These are phyloP conservation scores for Philereme vetulata DNA, from an alignment of 2,888 invertebrate species.

Conservation along the genomic window DNA sequence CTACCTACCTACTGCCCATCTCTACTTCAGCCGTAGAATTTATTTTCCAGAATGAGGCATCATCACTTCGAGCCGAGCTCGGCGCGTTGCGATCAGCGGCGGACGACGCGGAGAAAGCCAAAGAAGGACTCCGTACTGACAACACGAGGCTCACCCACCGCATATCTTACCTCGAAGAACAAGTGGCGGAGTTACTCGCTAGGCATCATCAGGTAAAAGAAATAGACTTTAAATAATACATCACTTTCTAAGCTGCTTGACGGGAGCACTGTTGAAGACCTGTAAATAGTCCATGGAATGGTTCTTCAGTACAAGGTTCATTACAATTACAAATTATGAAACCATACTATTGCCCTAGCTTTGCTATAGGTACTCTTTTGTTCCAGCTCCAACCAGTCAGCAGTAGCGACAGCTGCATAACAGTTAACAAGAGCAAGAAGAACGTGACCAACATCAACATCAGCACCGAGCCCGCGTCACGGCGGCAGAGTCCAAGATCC, in stretches of 20 bases:
- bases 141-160: constrained; percentile 93
- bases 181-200: constrained; percentile 86
- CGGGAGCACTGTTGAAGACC: too few relatives aligned
- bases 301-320: too few relatives aligned
- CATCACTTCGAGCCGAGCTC: constrained; percentile 83
- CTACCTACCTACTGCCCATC: too few relatives aligned
- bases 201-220: constrained; percentile 65
- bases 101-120: constrained; percentile 85
- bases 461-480: constrained; percentile 79
- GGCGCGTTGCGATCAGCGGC: constrained; percentile 84
- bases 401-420: constrained; percentile 76
- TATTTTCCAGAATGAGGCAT: constrained; percentile 72
- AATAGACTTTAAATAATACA: too few relatives aligned
- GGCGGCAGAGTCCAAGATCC: constrained; percentile 73
- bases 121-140: constrained; percentile 88
- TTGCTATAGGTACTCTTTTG: constrained; percentile 13
- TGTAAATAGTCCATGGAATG: too few relatives aligned
- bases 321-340: too few relatives aligned
- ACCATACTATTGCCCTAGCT: too few relatives aligned
- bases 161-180: constrained; percentile 95
- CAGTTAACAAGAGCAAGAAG: constrained; percentile 84
- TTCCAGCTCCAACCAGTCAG: constrained; percentile 67
- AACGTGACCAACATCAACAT: constrained; percentile 90
- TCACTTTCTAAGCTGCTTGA: not conserved
- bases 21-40: too few relatives aligned